Percentiles rank a stretch among this genome's conserved stretches.
Evolutionary conservation across 2,888 invertebrate species (phyloP).

Genomic region (Phalera bucephala): DNA sequence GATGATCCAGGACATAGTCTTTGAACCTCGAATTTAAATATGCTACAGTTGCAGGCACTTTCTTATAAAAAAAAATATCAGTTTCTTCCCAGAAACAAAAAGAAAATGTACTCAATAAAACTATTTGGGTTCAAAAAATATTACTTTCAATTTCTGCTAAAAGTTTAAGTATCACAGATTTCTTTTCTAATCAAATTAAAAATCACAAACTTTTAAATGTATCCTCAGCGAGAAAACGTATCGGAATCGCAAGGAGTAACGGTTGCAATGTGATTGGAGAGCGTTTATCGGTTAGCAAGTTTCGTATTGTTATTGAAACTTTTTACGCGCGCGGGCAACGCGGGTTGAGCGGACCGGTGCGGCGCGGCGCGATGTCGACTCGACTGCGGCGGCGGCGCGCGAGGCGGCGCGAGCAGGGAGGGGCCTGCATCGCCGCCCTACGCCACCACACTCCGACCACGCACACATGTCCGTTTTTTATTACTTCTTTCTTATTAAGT

Average conservation of each 20-base stretch:
- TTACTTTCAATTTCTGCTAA: conserved; percentile 7
- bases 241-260: conserved; percentile 19
- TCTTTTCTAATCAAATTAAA: conserved; percentile 16
- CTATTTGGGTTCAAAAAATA: conserved; percentile 2
- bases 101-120: neutral
- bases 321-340: conserved; percentile 69
- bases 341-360: conserved; percentile 65
- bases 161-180: conserved; percentile 34
- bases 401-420: conserved; percentile 73
- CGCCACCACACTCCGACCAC: conserved; percentile 78
- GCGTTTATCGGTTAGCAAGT: conserved; percentile 58
- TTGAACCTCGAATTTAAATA: conserved; percentile 41
- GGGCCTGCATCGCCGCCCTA: conserved; percentile 79
- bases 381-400: conserved; percentile 68
- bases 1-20: conserved; percentile 65
- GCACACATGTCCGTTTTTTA: conserved; percentile 80
- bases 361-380: conserved; percentile 70
- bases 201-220: conserved; percentile 38
- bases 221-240: conserved; percentile 16
- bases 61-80: neutral
- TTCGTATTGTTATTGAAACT: conserved; percentile 69
- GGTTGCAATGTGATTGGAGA: conserved; percentile 33
- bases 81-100: neutral
- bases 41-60: conserved; percentile 8
- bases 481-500: conserved; percentile 78